Conservation (phyloP, 2,797 vertebrate species). For the Myiotriccus ornatus region DNA sequence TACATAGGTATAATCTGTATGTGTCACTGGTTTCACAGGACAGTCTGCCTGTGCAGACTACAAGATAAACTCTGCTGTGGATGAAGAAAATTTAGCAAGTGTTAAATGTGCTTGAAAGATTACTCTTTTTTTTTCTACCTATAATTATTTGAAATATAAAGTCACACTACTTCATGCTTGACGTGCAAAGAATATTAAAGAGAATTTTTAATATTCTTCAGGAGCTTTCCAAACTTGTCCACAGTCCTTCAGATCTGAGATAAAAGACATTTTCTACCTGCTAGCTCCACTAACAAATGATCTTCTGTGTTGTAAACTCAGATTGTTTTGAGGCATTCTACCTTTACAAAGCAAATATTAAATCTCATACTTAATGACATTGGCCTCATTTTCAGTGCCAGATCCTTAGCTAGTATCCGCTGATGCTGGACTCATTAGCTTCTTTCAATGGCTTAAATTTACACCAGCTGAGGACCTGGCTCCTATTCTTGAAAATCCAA, state of each 20-base stretch:
- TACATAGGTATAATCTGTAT: slow-evolving; percentile 19
- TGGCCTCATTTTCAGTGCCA: background rate
- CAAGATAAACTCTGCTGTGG: background rate
- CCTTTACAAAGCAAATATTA: background rate
- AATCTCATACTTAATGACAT: background rate
- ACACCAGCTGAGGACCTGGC: slow-evolving; percentile 36
- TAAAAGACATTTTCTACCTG: slow-evolving; percentile 28
- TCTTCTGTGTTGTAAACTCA: background rate
- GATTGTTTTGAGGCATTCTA: background rate
- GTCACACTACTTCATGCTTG: background rate
- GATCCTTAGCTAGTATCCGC: background rate
- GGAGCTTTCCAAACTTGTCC: background rate
- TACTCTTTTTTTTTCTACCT: background rate
- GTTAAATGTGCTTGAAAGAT: background rate
- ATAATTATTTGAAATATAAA: background rate
- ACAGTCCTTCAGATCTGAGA: slow-evolving; percentile 8
- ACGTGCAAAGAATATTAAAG: background rate
- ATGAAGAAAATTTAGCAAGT: background rate
- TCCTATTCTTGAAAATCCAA: slow-evolving; percentile 42
- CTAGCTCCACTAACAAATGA: background rate
- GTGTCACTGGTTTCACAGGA: background rate
- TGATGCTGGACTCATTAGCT: slow-evolving; percentile 1
- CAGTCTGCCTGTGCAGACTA: background rate
- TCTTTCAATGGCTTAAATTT: slow-evolving; percentile 38
- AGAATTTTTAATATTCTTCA: background rate